Evolutionary conservation across 2,888 invertebrate species (phyloP).

Genomic region (Pachliopta kotzebuea): DNA sequence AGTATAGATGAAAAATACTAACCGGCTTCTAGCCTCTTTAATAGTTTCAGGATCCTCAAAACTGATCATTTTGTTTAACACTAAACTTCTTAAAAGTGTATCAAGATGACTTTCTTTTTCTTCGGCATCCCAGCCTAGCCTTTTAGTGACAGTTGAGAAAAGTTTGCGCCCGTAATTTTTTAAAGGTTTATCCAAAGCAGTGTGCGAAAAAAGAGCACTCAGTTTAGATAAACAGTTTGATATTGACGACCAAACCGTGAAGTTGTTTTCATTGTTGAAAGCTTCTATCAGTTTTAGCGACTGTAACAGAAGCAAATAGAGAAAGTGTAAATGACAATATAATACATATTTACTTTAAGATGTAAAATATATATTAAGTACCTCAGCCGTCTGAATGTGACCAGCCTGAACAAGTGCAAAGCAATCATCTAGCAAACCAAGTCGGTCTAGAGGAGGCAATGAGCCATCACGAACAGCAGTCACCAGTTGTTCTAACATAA

Average conservation of each 20-base stretch:
- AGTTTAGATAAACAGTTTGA: slow-evolving; percentile 89
- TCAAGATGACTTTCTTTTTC: slow-evolving; percentile 92
- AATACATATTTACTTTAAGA: background rate
- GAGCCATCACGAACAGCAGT: slow-evolving; percentile 89
- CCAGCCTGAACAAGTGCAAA: slow-evolving; percentile 96
- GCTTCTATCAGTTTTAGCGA: slow-evolving; percentile 90
- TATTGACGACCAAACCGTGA: slow-evolving; percentile 95
- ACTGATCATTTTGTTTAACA: slow-evolving; percentile 90
- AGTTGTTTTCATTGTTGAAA: slow-evolving; percentile 92
- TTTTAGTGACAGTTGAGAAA: slow-evolving; percentile 85
- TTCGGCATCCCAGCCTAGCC: slow-evolving; percentile 92
- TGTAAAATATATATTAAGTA: slow-evolving; percentile 42
- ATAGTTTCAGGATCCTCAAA: slow-evolving; percentile 90
- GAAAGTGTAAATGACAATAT: background rate
- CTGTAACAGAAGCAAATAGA: slow-evolving; percentile 42
- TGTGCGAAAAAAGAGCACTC: slow-evolving; percentile 88
- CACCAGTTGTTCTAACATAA: slow-evolving; percentile 87
- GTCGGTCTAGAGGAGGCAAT: slow-evolving; percentile 92
- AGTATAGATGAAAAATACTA: background rate
- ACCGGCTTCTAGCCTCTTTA: slow-evolving; percentile 87
- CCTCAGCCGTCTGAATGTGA: slow-evolving; percentile 88
- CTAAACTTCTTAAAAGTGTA: slow-evolving; percentile 91
- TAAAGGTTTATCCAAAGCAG: slow-evolving; percentile 86
- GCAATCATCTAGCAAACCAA: slow-evolving; percentile 94
- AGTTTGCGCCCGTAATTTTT: slow-evolving; percentile 88